Evolutionary conservation across 2,888 invertebrate species (phyloP), one percentile per base, ranked within the genome.

Genomic region (Chrysolina oricalcia): DNA sequence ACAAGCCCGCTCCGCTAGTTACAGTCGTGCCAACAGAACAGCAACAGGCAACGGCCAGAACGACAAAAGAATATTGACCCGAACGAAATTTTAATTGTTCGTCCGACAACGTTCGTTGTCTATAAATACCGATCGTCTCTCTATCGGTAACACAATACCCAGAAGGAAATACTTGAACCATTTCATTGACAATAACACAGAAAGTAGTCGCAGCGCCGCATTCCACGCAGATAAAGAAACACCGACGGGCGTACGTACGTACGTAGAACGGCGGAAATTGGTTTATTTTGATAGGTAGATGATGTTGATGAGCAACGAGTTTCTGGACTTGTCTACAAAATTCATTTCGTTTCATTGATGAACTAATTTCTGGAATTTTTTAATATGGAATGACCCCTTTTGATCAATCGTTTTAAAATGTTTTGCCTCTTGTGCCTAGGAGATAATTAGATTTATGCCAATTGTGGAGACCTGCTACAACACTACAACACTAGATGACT

Each of bases 151-250:
- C 46, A 74, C 74, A 70, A 74, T 74, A 74, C 70, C 70, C 74
- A 74, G 74, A 74, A 74, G 74, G 66, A 66, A 71, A 70, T 70
- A 74, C 59, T 63, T 70, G 71, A 74, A 74, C 74, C 72, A 72
- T 75, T 75, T 72, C 75, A 75, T 75, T 75, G 53, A 75, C 72
- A 64, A 75, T 64, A 72, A 69, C 15, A 72, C 50, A 41, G 48
- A 56, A 64, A 71, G 68, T 68, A 68, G 46, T 75, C 72, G 75
- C 64, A 69, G 72, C 69, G 68, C 73, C 43, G 72, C 76, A 73
- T 75, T 75, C 75, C 75, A 62, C 63, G 4, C n/a, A 5, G 5
- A 5, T 6, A 62, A 35, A 62, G 35, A 40, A 21, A 35, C n/a
- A 40, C 27, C 21, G 63, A 40, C 63, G 40, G 63, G 35, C 35